phyloP scores from a whole-genome alignment of 2,797 vertebrate genomes.

The Pangasius mekongensis region DNA sequence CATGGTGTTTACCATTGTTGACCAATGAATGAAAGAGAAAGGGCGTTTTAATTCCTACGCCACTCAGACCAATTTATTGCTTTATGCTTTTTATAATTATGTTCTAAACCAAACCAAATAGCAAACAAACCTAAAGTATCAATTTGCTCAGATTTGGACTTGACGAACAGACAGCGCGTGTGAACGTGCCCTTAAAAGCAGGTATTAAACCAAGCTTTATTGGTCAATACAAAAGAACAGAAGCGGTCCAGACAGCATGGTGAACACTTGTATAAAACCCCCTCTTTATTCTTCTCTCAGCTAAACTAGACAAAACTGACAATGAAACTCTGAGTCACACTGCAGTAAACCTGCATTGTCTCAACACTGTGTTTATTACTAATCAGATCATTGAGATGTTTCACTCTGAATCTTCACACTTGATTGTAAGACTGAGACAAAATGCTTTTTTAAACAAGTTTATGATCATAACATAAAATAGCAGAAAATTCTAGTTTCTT shows the following conservation, averaged over 20 bases:
- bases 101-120: neutral
- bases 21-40: neutral
- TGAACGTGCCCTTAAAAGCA: neutral
- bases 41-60: neutral
- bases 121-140: neutral
- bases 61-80: too few species aligned
- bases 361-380: neutral
- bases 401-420: neutral
- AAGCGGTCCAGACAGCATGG: neutral
- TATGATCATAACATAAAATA: neutral
- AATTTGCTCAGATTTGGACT: neutral
- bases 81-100: neutral
- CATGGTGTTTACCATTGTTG: neutral
- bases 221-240: neutral
- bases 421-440: neutral
- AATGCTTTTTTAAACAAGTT: neutral
- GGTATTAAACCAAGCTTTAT: neutral
- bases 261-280: neutral
- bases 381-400: neutral
- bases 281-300: neutral
- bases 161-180: neutral
- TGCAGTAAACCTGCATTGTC: neutral
- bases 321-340: conserved; percentile 5
- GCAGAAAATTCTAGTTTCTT: neutral
- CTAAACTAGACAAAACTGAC: neutral